Evolutionary conservation across 2,113 vertebrate species (phyloP).

Genomic region (Bubalus kerabau): DNA sequence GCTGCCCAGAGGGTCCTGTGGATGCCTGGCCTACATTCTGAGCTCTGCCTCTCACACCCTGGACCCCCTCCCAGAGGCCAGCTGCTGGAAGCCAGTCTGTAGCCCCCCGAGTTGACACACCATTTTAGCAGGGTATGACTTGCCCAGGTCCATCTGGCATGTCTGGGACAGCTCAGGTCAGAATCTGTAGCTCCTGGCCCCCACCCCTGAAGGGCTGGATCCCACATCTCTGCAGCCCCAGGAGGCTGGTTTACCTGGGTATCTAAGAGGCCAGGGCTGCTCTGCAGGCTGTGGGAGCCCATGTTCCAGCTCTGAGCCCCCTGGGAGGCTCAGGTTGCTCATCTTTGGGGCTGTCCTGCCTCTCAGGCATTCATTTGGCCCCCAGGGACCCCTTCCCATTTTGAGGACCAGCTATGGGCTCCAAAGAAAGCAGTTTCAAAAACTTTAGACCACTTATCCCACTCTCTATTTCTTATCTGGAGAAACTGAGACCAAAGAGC

Average conservation of each 20-base stretch:
- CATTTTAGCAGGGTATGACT: background rate
- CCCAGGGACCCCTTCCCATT: fast-evolving
- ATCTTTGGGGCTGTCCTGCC: background rate
- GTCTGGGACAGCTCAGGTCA: background rate
- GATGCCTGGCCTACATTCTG: slow-evolving; percentile 31
- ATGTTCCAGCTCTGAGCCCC: background rate
- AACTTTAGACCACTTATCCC: background rate
- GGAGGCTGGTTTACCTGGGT: background rate
- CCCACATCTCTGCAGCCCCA: background rate
- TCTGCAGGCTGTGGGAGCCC: background rate
- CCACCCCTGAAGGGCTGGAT: too few relatives aligned
- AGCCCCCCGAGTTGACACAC: background rate
- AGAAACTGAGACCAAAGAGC: background rate
- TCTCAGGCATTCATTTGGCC: background rate
- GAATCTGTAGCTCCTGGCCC: background rate
- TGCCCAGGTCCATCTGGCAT: background rate
- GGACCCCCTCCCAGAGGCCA: background rate
- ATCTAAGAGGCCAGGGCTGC: background rate
- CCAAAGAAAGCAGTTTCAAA: background rate
- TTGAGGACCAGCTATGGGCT: background rate
- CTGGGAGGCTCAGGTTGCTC: background rate
- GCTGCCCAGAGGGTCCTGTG: background rate
- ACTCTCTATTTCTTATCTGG: background rate
- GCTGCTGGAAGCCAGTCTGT: background rate
- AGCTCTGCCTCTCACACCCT: background rate